Evolutionary conservation across 2,113 vertebrate genomes (phyloP).

Genomic region (Galbula dea): DNA sequence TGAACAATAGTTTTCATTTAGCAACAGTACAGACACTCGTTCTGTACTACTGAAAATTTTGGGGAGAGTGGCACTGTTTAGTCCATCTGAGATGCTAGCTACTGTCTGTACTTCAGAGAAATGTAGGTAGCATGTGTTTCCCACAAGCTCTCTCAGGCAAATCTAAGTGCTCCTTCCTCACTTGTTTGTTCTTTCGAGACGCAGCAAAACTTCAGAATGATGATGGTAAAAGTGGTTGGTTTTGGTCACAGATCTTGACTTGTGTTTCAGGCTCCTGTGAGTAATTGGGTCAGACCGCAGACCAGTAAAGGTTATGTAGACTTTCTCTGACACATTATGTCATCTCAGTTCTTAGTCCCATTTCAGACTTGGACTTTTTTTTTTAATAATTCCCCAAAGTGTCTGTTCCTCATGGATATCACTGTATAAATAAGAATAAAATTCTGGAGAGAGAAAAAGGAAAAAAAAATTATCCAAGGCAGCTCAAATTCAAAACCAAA

Average conservation of each 20-base stretch:
- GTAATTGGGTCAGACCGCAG: slow-evolving; percentile 5
- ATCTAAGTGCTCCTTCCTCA: neutral
- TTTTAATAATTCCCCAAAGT: neutral
- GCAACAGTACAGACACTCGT: neutral
- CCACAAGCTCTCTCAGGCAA: neutral
- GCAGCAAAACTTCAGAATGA: neutral
- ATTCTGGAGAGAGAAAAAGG: neutral
- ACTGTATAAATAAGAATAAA: neutral
- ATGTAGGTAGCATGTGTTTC: neutral
- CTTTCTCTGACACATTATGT: neutral
- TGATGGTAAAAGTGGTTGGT: neutral
- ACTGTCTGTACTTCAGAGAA: neutral
- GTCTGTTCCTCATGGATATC: neutral
- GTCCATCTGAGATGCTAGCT: neutral
- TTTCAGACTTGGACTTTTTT: neutral
- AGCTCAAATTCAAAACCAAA: neutral
- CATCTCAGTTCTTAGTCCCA: neutral
- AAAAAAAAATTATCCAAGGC: neutral
- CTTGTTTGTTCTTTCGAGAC: neutral
- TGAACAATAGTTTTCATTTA: neutral
- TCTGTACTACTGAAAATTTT: neutral
- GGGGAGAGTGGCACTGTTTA: neutral
- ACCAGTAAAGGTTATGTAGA: neutral
- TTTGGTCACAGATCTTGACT: neutral
- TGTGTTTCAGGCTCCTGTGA: neutral